These are phyloP conservation scores for Petromus typicus DNA, from an alignment of 2,113 vertebrate genomes.

Conservation along the genomic window DNA sequence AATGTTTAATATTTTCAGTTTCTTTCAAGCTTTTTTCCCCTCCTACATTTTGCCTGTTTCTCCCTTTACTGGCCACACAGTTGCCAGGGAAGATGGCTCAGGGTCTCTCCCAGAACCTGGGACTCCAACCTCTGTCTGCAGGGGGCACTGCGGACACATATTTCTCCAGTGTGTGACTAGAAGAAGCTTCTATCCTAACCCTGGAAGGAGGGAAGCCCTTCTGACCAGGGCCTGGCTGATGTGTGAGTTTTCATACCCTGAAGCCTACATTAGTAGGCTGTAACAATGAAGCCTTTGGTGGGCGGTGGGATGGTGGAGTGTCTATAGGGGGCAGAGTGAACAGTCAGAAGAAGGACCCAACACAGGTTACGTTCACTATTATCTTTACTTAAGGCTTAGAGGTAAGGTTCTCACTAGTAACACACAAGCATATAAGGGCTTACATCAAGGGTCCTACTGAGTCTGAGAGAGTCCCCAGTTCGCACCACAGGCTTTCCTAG, in stretches of 20 bases:
- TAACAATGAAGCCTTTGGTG: neutral
- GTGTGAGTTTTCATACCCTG: neutral
- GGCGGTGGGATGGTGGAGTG: too few relatives aligned
- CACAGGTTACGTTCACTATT: too few relatives aligned
- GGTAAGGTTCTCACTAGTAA: too few relatives aligned
- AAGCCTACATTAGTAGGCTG: neutral
- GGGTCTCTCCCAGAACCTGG: neutral
- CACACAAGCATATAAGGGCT: too few relatives aligned
- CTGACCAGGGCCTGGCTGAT: neutral
- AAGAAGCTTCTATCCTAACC: neutral
- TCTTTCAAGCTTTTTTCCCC: neutral
- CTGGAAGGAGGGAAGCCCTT: neutral
- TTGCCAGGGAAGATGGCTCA: neutral
- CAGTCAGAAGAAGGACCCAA: too few relatives aligned
- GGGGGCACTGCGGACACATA: neutral
- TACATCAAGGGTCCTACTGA: too few relatives aligned
- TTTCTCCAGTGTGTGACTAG: neutral
- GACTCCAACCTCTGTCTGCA: conserved; percentile 7
- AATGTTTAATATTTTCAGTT: neutral
- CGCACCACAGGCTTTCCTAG: too few relatives aligned
- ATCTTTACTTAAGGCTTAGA: too few relatives aligned
- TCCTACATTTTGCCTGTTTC: neutral
- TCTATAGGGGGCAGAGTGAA: neutral
- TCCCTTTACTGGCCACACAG: too few relatives aligned
- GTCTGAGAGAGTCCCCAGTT: too few relatives aligned